Evolutionary conservation across 2,888 invertebrate species (phyloP).

Genomic region (Danaus chrysippus): DNA sequence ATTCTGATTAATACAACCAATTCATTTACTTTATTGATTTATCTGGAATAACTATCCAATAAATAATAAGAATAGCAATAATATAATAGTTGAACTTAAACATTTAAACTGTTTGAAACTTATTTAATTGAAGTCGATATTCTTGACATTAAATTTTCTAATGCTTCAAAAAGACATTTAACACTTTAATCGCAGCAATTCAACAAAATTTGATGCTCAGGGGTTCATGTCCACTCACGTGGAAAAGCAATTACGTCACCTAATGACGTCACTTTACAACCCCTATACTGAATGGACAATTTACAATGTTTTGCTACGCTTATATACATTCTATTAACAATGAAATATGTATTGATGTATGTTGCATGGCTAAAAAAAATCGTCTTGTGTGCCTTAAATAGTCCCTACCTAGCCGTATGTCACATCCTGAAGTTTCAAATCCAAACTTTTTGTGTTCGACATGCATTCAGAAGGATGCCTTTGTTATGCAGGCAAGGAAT

Average conservation of each 20-base stretch:
- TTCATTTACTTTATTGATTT: conserved; percentile 6
- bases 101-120: background rate
- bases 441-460: conserved; percentile 59
- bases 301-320: conserved; percentile 43
- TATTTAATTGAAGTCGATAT: background rate
- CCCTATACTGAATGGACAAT: conserved; percentile 68
- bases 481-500: conserved; percentile 62
- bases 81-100: too few relatives aligned
- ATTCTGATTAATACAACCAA: conserved; percentile 21
- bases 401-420: background rate
- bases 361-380: conserved; percentile 3
- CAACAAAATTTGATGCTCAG: conserved; percentile 65
- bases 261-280: conserved; percentile 72
- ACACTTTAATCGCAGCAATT: conserved; percentile 72
- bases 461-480: conserved; percentile 63
- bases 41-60: too few relatives aligned
- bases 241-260: conserved; percentile 76
- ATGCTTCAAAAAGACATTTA: conserved; percentile 68
- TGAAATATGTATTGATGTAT: background rate
- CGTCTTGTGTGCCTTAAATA: background rate
- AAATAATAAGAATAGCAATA: too few relatives aligned
- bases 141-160: conserved; percentile 20
- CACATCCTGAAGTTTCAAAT: conserved; percentile 38
- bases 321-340: conserved; percentile 15
- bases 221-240: conserved; percentile 64